phyloP scores from a whole-genome alignment of 2,888 invertebrate species.

The Troglohyphantes excavatus region DNA sequence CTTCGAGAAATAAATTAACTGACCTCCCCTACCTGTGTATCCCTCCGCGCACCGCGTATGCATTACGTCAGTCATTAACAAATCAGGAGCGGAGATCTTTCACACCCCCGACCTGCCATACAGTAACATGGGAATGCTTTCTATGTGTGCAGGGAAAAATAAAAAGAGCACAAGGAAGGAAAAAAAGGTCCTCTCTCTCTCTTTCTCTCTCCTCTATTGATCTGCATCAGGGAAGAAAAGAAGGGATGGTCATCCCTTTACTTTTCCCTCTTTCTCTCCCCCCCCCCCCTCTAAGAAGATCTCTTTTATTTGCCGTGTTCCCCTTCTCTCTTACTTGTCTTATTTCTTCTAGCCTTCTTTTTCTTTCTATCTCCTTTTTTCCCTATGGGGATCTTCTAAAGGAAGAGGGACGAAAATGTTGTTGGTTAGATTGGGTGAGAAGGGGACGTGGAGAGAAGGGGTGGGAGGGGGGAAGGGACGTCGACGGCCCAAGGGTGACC shows the following conservation, averaged over 20 bases:
- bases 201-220: slow-evolving; percentile 56
- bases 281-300: slow-evolving; percentile 28
- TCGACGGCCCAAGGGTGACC: slow-evolving; percentile 30
- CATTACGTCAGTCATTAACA: slow-evolving; percentile 62
- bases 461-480: slow-evolving; percentile 21
- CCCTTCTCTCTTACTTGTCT: neutral
- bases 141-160: slow-evolving; percentile 3
- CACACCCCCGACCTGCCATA: slow-evolving; percentile 36
- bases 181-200: slow-evolving; percentile 7
- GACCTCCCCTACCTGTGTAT: too few relatives aligned
- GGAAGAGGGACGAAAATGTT: slow-evolving; percentile 59
- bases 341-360: slow-evolving; percentile 11
- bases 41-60: slow-evolving; percentile 16
- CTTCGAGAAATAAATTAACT: slow-evolving; percentile 32
- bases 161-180: neutral
- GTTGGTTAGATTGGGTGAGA: slow-evolving; percentile 73
- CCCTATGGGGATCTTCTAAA: slow-evolving; percentile 42
- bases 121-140: slow-evolving; percentile 68
- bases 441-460: neutral
- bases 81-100: slow-evolving; percentile 35
- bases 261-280: neutral
- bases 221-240: slow-evolving; percentile 13
- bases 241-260: neutral
- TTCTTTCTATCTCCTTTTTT: slow-evolving; percentile 5
- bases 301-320: slow-evolving; percentile 41